Evolutionary conservation across 2,888 invertebrate genomes (phyloP).

Genomic region (Eristalis pertinax): DNA sequence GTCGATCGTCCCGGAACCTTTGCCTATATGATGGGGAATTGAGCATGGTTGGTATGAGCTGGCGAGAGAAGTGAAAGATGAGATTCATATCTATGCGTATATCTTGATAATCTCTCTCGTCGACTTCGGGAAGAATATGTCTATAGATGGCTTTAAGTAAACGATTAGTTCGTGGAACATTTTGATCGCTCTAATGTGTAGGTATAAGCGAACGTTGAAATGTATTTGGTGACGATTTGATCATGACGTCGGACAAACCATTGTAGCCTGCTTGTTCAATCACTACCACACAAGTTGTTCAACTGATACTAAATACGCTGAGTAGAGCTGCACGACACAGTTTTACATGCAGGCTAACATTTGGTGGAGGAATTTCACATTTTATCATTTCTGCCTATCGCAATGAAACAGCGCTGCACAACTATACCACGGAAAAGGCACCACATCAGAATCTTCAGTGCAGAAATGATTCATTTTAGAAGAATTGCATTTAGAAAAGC

Average conservation of each 20-base stretch:
- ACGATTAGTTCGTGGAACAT: conserved; percentile 52
- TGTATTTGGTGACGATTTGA: conserved; percentile 66
- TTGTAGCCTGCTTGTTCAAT: conserved; percentile 61
- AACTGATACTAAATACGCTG: conserved; percentile 20
- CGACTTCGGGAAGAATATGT: conserved; percentile 24
- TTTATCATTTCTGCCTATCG: too few species aligned
- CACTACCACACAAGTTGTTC: conserved; percentile 67
- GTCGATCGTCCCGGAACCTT: conserved; percentile 46
- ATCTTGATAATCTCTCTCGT: conserved; percentile 55
- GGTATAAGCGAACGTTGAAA: conserved; percentile 39
- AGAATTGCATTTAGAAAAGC: too few species aligned
- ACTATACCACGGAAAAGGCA: too few species aligned
- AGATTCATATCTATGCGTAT: conserved; percentile 62
- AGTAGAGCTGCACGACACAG: background rate
- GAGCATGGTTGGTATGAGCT: conserved; percentile 44
- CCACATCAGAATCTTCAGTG: too few species aligned
- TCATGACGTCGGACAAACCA: conserved; percentile 61
- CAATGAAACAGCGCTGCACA: too few species aligned
- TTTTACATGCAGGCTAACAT: background rate
- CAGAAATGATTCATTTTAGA: too few species aligned
- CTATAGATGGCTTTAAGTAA: conserved; percentile 34
- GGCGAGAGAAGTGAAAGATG: conserved; percentile 58
- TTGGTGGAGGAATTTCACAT: too few species aligned
- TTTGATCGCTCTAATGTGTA: conserved; percentile 33
- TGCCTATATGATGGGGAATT: conserved; percentile 55